Conservation (phyloP, 2,113 vertebrate species). For the Himantopus leucocephalus region DNA sequence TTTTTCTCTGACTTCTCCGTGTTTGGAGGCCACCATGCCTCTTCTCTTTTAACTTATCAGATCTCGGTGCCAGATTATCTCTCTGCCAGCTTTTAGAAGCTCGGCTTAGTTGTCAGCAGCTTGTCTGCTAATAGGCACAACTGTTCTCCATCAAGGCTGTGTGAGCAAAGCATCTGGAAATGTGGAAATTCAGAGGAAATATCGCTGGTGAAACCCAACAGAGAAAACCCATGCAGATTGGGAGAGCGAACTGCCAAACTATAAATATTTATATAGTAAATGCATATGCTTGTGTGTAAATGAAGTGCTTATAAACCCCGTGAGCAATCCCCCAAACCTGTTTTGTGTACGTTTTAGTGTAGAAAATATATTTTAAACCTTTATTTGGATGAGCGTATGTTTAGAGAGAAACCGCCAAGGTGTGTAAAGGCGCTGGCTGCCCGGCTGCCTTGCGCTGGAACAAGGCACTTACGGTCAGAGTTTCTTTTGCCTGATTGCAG, state of each 20-base stretch:
- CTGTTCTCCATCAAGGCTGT: slow-evolving; percentile 30
- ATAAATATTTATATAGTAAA: slow-evolving; percentile 19
- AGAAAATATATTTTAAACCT: not conserved
- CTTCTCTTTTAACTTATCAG: not conserved
- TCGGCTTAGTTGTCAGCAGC: slow-evolving; percentile 32
- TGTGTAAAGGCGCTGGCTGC: not conserved
- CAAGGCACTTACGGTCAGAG: not conserved
- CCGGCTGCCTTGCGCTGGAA: fast-evolving
- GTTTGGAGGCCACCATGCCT: not conserved
- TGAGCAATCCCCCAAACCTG: not conserved
- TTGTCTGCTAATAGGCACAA: slow-evolving; percentile 53
- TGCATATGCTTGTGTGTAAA: not conserved
- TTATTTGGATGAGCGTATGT: not conserved
- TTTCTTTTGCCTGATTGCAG: not conserved
- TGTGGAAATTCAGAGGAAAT: slow-evolving; percentile 2
- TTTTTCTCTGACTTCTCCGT: not conserved
- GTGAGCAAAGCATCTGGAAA: slow-evolving; percentile 33
- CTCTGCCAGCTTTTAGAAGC: slow-evolving; percentile 48
- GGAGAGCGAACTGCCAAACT: not conserved
- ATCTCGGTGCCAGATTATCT: slow-evolving; percentile 21
- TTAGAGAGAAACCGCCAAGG: not conserved
- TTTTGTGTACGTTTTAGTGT: not conserved
- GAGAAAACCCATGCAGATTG: not conserved
- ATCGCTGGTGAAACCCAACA: not conserved
- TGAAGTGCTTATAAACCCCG: not conserved